Base-by-base conservation (phyloP, 2,888 invertebrate species). In the Papilio protenor region DNA sequence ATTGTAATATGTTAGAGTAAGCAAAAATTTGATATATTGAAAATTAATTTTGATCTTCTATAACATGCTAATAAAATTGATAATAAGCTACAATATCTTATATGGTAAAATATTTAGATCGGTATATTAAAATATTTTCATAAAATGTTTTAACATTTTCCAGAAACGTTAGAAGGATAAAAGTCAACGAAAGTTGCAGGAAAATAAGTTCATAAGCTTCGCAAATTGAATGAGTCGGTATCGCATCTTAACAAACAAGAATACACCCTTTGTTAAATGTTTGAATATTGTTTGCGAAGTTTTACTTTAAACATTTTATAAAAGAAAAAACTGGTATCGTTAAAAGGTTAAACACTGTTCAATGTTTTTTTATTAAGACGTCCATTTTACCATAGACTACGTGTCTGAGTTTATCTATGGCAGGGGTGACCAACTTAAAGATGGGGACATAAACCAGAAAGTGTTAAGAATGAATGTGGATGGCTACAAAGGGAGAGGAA, bases 221-320 rank as follows among this genome's bases (percentile, higher is more conserved):
- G 69, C 18, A 73, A 77, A 77, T 77, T 77, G 77, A 77, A 77
- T 77, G 40, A 73, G 57, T 57, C 69, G 57, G 73, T 69, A 57
- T 69, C 66, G 33, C 16, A 47, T 77, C 73, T 77, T 69, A 77
- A 69, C 57, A 69, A 77, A 77, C 73, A 73, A 73, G 73, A 66
- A 66, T 21, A 77, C 61, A 49, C 21, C 57, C 64, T 77, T 59
- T 73, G 47, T 77, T 18, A 45, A 66, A 72, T 45, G 71, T 55
- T 55, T 21, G 12, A 61, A 61, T 61, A 61, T 61, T 61, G 23
- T 61, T 61, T 23, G 64, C 16, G 16, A 2, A 64, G 61, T 61
- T 64, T 64, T 33, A 10, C 64, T 64, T 64, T 33, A 16, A 33
- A 64, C 8, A 8, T 33, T 64, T 64, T 64, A 33, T 33, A 27